Evolutionary conservation across 2,797 vertebrate genomes (phyloP).

Genomic region (Pogoniulus pusillus): DNA sequence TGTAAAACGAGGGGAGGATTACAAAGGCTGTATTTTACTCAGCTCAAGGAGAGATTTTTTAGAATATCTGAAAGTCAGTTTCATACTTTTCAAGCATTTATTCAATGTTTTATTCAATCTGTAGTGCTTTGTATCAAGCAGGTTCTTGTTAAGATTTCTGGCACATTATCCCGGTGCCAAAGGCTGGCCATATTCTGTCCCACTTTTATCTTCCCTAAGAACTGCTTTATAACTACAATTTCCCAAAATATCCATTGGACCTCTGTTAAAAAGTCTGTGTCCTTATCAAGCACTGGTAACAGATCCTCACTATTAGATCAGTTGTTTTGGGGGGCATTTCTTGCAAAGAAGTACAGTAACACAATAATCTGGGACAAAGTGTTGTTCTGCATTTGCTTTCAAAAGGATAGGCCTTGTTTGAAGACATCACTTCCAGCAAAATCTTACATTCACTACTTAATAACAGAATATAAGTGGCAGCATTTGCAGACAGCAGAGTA

Average conservation of each 20-base stretch:
- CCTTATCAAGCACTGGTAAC: background rate
- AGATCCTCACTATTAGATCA: background rate
- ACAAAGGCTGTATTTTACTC: background rate
- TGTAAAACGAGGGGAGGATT: background rate
- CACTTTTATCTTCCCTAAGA: background rate
- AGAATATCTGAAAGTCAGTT: background rate
- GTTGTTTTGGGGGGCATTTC: background rate
- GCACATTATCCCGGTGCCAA: background rate
- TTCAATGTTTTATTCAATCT: background rate
- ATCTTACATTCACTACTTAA: background rate
- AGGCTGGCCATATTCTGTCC: background rate
- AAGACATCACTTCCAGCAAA: background rate
- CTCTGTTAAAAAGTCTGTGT: background rate
- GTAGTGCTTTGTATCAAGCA: background rate
- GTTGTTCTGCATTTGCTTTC: background rate
- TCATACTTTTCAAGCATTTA: background rate
- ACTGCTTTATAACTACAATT: background rate
- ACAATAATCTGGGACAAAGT: background rate
- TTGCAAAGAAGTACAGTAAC: background rate
- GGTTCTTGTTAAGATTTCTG: background rate
- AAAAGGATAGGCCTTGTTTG: background rate
- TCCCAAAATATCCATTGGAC: background rate
- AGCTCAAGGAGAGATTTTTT: background rate
- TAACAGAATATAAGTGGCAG: conserved; percentile 6
- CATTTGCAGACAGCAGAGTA: conserved; percentile 27